phyloP scores from a whole-genome alignment of 2,113 vertebrate genomes.

The Arenaria interpres region DNA sequence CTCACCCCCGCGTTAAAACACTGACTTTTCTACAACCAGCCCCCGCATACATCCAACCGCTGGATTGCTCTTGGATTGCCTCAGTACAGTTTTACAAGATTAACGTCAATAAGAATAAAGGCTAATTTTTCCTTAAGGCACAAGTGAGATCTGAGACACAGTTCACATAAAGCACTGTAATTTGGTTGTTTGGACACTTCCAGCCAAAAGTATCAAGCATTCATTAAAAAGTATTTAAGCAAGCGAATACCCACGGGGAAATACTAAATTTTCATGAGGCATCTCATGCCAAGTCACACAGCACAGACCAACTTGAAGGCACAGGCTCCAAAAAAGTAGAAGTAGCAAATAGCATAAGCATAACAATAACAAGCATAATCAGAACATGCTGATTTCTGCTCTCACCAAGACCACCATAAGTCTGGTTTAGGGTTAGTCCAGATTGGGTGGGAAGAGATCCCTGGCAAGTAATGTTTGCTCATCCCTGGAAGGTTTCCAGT shows the following conservation, averaged over 20 bases:
- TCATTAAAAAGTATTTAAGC: not conserved
- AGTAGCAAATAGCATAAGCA: not conserved
- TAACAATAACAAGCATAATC: not conserved
- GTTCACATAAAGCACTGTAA: not conserved
- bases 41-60: not conserved
- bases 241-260: not conserved
- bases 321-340: not conserved
- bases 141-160: not conserved
- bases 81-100: not conserved
- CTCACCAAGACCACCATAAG: not conserved
- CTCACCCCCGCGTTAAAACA: not conserved
- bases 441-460: not conserved
- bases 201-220: not conserved
- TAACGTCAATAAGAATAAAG: not conserved
- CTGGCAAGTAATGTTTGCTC: not conserved
- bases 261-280: not conserved
- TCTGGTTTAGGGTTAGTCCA: not conserved
- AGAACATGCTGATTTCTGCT: not conserved
- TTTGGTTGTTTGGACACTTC: not conserved
- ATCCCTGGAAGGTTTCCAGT: not conserved
- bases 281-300: not conserved
- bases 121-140: not conserved
- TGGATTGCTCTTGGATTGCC: not conserved
- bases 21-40: not conserved
- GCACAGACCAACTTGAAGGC: not conserved